A percentile compares a stretch with the other conserved stretches of the same genome.
These are phyloP conservation scores for Homarus gammarus DNA, from an alignment of 2,888 invertebrate species.

Conservation along the genomic window DNA sequence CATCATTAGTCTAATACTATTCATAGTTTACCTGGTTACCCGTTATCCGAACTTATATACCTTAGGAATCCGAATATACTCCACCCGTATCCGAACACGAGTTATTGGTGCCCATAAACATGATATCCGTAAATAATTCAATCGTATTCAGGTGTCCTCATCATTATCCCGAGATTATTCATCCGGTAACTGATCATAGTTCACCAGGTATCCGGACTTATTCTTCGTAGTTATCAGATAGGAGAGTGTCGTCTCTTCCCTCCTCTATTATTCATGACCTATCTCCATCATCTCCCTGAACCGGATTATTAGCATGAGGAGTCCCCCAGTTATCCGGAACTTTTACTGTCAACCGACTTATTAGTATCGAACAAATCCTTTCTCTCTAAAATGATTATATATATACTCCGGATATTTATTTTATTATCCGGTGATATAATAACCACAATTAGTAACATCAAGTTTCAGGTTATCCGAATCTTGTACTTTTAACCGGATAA, in stretches of 20 bases:
- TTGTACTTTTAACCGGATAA: too few species aligned
- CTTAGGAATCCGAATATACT: neutral
- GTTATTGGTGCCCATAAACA: too few species aligned
- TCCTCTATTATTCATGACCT: conserved; percentile 36
- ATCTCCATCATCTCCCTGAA: conserved; percentile 43
- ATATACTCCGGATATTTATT: too few species aligned
- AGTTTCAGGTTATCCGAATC: too few species aligned
- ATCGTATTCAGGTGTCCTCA: too few species aligned
- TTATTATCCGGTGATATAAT: too few species aligned
- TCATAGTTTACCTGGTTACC: neutral
- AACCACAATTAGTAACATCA: too few species aligned
- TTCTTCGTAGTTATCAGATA: neutral
- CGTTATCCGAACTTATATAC: neutral
- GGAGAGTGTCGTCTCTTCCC: neutral
- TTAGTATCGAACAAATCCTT: neutral
- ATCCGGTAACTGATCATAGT: conserved; percentile 25
- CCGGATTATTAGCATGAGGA: conserved; percentile 54
- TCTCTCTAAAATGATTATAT: neutral
- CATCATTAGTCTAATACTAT: neutral
- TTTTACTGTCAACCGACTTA: conserved; percentile 23
- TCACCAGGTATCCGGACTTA: conserved; percentile 15
- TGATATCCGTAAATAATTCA: too few species aligned
- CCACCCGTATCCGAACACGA: neutral
- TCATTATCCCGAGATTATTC: neutral
- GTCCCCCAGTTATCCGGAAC: conserved; percentile 21